Conservation (phyloP, 1,140 invertebrate species). For the Brachionus plicatilis region DNA sequence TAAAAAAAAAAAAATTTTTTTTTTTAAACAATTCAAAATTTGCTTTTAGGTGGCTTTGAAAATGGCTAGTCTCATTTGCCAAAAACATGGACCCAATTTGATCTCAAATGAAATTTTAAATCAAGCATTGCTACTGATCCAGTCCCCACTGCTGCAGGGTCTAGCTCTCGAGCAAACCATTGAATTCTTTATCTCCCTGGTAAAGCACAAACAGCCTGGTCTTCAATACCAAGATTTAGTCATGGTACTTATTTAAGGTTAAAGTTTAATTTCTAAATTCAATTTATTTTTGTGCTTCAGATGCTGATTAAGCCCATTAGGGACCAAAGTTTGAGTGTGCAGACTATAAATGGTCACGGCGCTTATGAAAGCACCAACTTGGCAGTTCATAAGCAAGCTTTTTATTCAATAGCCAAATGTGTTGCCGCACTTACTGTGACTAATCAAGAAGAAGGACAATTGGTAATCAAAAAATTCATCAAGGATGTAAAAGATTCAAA, state of each 20-base stretch:
- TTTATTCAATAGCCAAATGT: constrained; percentile 74
- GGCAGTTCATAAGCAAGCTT: constrained; percentile 48
- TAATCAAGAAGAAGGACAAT: constrained; percentile 64
- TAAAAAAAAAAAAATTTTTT: background rate
- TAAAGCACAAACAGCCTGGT: constrained; percentile 70
- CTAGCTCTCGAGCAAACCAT: constrained; percentile 79
- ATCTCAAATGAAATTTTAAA: constrained; percentile 65
- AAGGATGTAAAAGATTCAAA: constrained; percentile 68
- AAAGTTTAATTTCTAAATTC: background rate
- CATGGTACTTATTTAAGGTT: constrained; percentile 44
- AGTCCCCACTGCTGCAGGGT: constrained; percentile 79
- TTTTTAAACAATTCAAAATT: background rate
- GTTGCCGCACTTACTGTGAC: constrained; percentile 81
- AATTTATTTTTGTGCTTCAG: constrained; percentile 45
- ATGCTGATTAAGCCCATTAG: constrained; percentile 53
- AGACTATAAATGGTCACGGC: background rate
- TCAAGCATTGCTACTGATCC: constrained; percentile 76
- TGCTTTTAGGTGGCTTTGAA: constrained; percentile 55
- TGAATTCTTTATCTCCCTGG: constrained; percentile 82
- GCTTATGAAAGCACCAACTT: background rate
- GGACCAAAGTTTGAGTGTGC: constrained; percentile 44
- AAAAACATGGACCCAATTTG: constrained; percentile 52
- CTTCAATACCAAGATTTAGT: constrained; percentile 74
- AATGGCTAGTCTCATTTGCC: constrained; percentile 57
- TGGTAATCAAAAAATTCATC: constrained; percentile 78